phyloP scores from a whole-genome alignment of 2,888 invertebrate genomes.

The Agrotis clavis region DNA sequence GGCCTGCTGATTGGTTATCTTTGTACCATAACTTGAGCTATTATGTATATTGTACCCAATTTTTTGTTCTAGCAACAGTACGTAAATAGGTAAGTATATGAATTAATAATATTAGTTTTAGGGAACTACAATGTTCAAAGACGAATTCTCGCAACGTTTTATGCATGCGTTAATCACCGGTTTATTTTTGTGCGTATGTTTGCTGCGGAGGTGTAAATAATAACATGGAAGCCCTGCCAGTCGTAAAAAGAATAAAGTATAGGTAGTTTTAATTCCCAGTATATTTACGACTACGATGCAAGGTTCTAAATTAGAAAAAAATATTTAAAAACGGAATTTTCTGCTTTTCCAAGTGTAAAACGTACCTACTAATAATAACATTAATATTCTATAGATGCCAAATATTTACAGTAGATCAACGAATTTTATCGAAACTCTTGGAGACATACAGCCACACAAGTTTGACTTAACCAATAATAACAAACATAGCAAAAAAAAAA shows the following conservation, averaged over 20 bases:
- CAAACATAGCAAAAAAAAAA: constrained; percentile 19
- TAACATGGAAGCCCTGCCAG: constrained; percentile 26
- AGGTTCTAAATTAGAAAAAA: neutral
- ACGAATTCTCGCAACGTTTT: constrained; percentile 27
- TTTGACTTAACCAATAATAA: neutral
- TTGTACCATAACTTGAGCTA: neutral
- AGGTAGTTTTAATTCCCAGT: neutral
- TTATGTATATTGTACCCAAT: neutral
- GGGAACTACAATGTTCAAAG: constrained; percentile 31
- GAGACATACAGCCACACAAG: neutral
- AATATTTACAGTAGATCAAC: neutral
- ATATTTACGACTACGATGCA: neutral
- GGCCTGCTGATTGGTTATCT: neutral
- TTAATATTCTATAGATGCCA: neutral
- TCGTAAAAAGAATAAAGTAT: constrained; percentile 40
- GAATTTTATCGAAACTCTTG: neutral
- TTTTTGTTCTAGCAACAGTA: neutral
- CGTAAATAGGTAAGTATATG: neutral
- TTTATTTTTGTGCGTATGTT: constrained; percentile 47
- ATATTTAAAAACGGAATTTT: neutral
- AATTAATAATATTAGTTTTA: too few species aligned
- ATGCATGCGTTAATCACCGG: constrained; percentile 48
- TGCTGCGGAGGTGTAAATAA: constrained; percentile 49
- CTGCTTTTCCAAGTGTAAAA: neutral
- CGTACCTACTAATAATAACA: too few species aligned